Evolutionary conservation across 2,888 invertebrate genomes (phyloP).

Genomic region (Temnothorax unifasciatus): DNA sequence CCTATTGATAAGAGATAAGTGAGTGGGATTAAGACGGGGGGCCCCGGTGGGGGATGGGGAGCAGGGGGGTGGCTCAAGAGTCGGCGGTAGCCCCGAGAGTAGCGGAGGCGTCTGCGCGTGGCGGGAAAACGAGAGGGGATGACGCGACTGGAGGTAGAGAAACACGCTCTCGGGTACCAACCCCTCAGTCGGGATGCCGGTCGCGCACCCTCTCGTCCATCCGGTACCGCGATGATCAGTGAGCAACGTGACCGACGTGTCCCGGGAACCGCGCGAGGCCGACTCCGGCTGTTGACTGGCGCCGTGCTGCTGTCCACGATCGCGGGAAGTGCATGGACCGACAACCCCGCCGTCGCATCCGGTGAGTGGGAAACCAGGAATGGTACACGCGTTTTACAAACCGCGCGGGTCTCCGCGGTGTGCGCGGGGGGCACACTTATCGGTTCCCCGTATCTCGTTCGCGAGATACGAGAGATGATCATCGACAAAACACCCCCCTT

Average conservation of each 20-base stretch:
- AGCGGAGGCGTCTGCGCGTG: slow-evolving; percentile 71
- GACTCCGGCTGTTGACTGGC: slow-evolving; percentile 66
- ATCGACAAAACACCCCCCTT: no score
- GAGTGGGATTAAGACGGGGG: slow-evolving; percentile 73
- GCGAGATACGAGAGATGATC: no score
- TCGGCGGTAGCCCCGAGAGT: slow-evolving; percentile 34
- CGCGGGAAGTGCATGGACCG: slow-evolving; percentile 73
- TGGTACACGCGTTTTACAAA: background rate
- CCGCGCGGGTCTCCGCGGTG: no score
- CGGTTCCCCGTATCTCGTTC: no score
- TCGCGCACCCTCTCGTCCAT: slow-evolving; percentile 82
- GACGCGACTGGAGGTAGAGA: slow-evolving; percentile 58
- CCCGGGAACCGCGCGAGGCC: slow-evolving; percentile 63
- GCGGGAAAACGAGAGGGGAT: slow-evolving; percentile 58
- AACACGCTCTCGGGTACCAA: slow-evolving; percentile 61
- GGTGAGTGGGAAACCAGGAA: slow-evolving; percentile 65
- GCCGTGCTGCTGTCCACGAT: slow-evolving; percentile 67
- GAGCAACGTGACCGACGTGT: slow-evolving; percentile 75
- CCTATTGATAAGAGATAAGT: slow-evolving; percentile 82
- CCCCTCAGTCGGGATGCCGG: slow-evolving; percentile 86
- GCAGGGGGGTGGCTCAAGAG: slow-evolving; percentile 59
- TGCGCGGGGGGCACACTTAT: no score
- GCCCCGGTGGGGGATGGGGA: background rate
- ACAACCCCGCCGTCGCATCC: slow-evolving; percentile 62
- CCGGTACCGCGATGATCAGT: slow-evolving; percentile 82